Conservation (phyloP, 2,888 invertebrate species). For the Pyrrhia umbra region DNA sequence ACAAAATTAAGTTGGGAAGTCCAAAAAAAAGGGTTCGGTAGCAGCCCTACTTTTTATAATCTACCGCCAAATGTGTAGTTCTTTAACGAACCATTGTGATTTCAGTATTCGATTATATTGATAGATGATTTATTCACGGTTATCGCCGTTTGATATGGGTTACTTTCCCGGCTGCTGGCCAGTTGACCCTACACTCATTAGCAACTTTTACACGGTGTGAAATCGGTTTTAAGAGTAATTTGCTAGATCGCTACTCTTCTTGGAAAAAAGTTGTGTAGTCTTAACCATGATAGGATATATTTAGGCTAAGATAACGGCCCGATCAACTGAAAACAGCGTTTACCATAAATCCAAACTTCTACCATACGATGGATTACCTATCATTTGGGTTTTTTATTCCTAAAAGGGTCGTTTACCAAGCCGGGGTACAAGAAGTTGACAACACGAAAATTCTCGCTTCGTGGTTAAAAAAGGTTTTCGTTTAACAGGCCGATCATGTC, state of each 20-base stretch:
- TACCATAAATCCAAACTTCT: too few relatives aligned
- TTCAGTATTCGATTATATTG: conserved; percentile 87
- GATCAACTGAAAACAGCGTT: too few relatives aligned
- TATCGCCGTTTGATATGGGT: conserved; percentile 54
- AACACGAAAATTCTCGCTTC: too few relatives aligned
- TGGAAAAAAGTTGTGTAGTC: background rate
- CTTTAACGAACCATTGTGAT: conserved; percentile 89
- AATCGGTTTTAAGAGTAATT: conserved; percentile 63
- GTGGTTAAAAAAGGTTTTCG: too few relatives aligned
- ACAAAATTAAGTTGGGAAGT: too few relatives aligned
- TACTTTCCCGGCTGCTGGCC: conserved; percentile 58
- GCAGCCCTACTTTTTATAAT: conserved; percentile 64
- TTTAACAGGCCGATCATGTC: too few relatives aligned
- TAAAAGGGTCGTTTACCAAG: too few relatives aligned
- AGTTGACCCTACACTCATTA: conserved; percentile 64
- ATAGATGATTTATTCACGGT: conserved; percentile 79
- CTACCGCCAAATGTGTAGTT: conserved; percentile 67
- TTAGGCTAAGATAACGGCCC: too few relatives aligned
- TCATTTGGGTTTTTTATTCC: too few relatives aligned
- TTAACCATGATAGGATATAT: too few relatives aligned
- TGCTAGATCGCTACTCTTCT: conserved; percentile 20
- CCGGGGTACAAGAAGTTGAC: too few relatives aligned
- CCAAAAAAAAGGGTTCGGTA: conserved; percentile 25
- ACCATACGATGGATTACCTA: too few relatives aligned
- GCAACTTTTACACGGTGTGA: conserved; percentile 64